phyloP scores from a whole-genome alignment of 2,797 vertebrate species.

The Melanogrammus aeglefinus region DNA sequence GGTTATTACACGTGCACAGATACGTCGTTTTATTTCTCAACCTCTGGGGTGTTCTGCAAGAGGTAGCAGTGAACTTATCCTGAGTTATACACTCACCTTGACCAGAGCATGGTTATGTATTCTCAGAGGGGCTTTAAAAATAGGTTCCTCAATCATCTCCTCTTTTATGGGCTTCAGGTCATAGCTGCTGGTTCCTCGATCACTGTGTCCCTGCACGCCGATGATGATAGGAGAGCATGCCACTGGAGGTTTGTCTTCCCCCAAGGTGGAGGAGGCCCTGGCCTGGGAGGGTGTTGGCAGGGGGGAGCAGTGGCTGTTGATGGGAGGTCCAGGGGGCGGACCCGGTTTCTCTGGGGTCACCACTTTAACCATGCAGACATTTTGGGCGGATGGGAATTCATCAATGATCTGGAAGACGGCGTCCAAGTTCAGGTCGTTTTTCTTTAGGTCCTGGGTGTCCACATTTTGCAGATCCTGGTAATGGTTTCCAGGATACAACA shows the following conservation, averaged over 20 bases:
- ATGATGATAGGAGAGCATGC: too few relatives aligned
- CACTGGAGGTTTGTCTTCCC: too few relatives aligned
- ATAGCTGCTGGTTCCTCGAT: neutral
- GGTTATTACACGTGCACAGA: neutral
- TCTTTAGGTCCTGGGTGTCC: conserved; percentile 62
- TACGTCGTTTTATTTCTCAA: neutral
- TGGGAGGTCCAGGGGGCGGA: conserved; percentile 39
- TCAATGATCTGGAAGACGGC: conserved; percentile 76
- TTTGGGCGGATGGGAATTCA: conserved; percentile 67
- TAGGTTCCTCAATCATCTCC: neutral
- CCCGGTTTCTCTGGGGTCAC: conserved; percentile 62
- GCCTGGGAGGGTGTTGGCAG: conserved; percentile 46
- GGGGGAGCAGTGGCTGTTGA: conserved; percentile 24
- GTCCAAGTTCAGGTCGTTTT: conserved; percentile 71
- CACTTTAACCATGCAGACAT: conserved; percentile 62
- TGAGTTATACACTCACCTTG: neutral
- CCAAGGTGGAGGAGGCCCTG: conserved; percentile 31
- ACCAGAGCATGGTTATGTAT: neutral
- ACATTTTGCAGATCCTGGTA: conserved; percentile 43
- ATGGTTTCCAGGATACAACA: conserved; percentile 19
- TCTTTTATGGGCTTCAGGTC: neutral
- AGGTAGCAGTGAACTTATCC: too few relatives aligned
- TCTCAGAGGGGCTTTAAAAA: neutral
- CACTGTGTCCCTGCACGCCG: neutral
- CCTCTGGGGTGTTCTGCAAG: neutral